Base-by-base conservation (phyloP, 2,888 invertebrate species). In the Himalopsyche tibetana region DNA sequence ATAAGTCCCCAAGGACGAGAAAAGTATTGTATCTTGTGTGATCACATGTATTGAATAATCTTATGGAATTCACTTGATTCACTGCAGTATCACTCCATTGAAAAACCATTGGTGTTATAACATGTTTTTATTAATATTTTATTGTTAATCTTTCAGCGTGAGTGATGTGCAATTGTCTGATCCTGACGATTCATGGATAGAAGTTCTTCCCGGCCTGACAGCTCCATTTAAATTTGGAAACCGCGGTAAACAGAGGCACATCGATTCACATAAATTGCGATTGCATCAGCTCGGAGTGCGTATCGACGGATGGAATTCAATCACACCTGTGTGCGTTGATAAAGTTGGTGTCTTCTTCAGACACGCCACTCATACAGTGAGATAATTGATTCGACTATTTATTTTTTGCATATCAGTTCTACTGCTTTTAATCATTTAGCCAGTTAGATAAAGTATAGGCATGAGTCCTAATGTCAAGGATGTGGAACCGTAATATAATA, bases 311-410 rank as follows among this genome's bases (percentile, higher is more conserved):
- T 99, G 99, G 98, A 94, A 96, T 89, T 92, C 94, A 89, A 95
- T 98, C 83, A 95, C 96, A 89, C 98, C 99, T 0, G 96, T 99
- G 19, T 97, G 98, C 11, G 97, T 99, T 0, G 99, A 99, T 92
- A 96, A 97, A 91, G 99, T 99, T 38, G 99, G 99, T 3, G 95
- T 97, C 79, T 99, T 96, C 93, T 99, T 99, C 91, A 92, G 97
- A n/a, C 94, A 95, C 88, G 95, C 95, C 0, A 91, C 90, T 55
- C 91, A 93, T 11, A 92, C 86, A 51, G 89, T 89, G 56, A 80
- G 87, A 86, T 11, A 42, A 45, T 45, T 45, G 11, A 9, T 2
- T 45, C 9, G 0, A 0, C 45, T 5, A 11, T 11, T 45, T 2
- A 2, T 9, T 45, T 8, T 28, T 28, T 28, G 28, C 28, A 45